Conservation (phyloP, 2,888 invertebrate genomes). For the Masnerella sp. region DNA sequence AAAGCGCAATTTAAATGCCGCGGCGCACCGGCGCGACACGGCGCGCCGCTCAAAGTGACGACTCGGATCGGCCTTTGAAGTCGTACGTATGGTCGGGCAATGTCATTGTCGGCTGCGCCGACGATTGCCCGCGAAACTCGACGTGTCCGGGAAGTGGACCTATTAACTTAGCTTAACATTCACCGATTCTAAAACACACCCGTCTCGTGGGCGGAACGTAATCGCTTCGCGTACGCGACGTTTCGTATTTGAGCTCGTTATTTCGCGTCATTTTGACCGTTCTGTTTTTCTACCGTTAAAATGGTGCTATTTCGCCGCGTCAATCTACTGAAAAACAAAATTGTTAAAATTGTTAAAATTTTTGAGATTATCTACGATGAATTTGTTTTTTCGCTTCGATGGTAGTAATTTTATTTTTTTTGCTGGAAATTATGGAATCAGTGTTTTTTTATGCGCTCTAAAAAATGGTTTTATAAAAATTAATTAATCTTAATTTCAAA, state of each 20-base stretch:
- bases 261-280: slow-evolving; percentile 43
- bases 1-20: slow-evolving; percentile 57
- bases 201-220: slow-evolving; percentile 68
- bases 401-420: too few species aligned
- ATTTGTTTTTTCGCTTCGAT: too few species aligned
- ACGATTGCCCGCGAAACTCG: slow-evolving; percentile 74
- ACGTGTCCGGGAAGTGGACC: slow-evolving; percentile 76
- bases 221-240: slow-evolving; percentile 60
- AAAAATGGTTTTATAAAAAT: too few species aligned
- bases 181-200: slow-evolving; percentile 66
- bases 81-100: slow-evolving; percentile 64
- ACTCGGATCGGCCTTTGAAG: slow-evolving; percentile 55
- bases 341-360: too few species aligned
- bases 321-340: too few species aligned
- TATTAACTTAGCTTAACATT: slow-evolving; percentile 73
- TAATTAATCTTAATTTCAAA: too few species aligned
- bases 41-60: slow-evolving; percentile 58
- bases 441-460: too few species aligned
- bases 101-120: slow-evolving; percentile 75
- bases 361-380: too few species aligned
- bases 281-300: slow-evolving; percentile 37
- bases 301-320: slow-evolving; percentile 13
- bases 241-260: slow-evolving; percentile 49
- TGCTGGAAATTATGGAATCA: too few species aligned
- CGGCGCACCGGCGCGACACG: slow-evolving; percentile 56